These are phyloP conservation scores for Siphlonurus alternatus DNA, from an alignment of 2,888 invertebrate species.

Conservation along the genomic window DNA sequence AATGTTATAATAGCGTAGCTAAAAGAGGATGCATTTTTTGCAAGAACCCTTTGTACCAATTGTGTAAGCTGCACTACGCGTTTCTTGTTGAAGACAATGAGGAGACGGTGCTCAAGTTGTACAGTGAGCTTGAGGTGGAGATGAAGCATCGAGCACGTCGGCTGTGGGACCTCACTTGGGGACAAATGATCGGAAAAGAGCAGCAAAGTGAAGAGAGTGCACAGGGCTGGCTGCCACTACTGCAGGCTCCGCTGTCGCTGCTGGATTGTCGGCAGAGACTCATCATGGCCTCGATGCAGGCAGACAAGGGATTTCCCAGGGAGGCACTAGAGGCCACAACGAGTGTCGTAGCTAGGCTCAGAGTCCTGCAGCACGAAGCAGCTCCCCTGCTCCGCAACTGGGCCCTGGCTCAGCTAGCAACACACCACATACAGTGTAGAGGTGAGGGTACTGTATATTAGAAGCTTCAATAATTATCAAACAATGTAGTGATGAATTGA, in stretches of 20 bases:
- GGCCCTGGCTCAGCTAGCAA: background rate
- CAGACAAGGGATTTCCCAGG: background rate
- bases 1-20: background rate
- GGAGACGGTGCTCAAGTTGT: background rate
- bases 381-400: background rate
- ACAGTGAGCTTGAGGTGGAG: background rate
- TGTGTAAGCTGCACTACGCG: background rate
- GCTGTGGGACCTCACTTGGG: background rate
- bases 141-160: background rate
- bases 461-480: no score
- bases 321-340: background rate
- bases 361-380: background rate
- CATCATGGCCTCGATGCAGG: background rate
- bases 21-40: background rate
- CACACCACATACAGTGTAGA: background rate
- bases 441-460: no score
- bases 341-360: background rate
- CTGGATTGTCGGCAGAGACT: background rate
- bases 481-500: no score
- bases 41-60: background rate
- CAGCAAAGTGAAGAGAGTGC: background rate
- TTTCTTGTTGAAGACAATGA: background rate
- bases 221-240: background rate
- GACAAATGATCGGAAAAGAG: background rate
- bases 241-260: background rate